These are phyloP conservation scores for Alcis repandata DNA, from an alignment of 2,888 invertebrate species.

Conservation along the genomic window DNA sequence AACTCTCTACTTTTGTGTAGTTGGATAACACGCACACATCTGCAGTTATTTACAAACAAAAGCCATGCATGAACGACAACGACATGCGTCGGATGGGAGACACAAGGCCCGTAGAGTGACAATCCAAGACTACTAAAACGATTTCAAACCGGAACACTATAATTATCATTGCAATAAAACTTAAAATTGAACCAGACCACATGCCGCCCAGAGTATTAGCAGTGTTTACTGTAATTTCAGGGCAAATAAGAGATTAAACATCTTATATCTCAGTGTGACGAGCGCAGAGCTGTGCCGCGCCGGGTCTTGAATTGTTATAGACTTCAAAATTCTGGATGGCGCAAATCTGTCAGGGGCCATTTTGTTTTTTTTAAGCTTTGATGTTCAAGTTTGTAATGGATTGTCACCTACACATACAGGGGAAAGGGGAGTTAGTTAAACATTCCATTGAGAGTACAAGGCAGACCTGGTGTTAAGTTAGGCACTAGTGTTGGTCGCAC, in stretches of 20 bases:
- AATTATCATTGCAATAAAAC: not conserved
- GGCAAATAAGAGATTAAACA: too few relatives aligned
- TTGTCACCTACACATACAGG: constrained; percentile 39
- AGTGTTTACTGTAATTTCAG: too few relatives aligned
- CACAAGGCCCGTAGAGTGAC: constrained; percentile 38
- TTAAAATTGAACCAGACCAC: not conserved
- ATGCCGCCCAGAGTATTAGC: too few relatives aligned
- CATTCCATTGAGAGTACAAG: constrained; percentile 64
- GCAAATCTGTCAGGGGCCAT: too few relatives aligned
- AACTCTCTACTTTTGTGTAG: not conserved
- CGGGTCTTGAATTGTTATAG: too few relatives aligned
- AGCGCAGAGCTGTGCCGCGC: too few relatives aligned
- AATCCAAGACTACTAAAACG: constrained; percentile 32
- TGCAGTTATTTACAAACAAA: constrained; percentile 44
- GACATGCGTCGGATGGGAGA: constrained; percentile 56
- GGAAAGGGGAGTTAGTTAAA: constrained; percentile 45
- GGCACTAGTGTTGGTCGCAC: constrained; percentile 68
- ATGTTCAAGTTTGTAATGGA: constrained; percentile 39
- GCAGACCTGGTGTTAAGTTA: constrained; percentile 79
- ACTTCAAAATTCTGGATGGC: too few relatives aligned
- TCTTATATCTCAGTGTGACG: too few relatives aligned
- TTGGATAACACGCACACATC: constrained; percentile 31
- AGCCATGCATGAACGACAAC: constrained; percentile 67
- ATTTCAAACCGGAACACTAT: not conserved
- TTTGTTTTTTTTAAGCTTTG: too few relatives aligned